Evolutionary conservation across 2,888 invertebrate genomes (phyloP), one percentile per base, ranked within the genome.

Genomic region (Noctua fimbriata): DNA sequence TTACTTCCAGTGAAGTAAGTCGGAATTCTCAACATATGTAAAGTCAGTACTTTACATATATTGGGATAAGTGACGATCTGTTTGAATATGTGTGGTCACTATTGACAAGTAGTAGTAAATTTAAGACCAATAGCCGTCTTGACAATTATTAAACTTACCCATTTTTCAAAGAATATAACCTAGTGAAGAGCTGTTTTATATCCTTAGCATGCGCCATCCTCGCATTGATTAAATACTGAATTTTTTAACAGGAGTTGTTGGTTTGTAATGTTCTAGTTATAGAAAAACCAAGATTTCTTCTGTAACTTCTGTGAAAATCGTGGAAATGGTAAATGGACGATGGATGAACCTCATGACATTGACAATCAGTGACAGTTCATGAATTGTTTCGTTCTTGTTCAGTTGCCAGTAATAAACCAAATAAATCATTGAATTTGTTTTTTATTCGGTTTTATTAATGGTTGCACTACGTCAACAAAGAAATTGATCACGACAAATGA

Each of bases 161-260:
- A 94, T 96, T 96, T 93, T 96, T 97, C 89, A 95, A 87, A 88
- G 95, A 94, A 94, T 94, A 95, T 95, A 97, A 95, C 95, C 97
- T 96, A 93, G 93, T 93, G 92, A 96, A 93, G 60, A 97, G 89
- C 89, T 94, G 91, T 94, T 95, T 97, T 89, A 96, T 93, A 84
- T 97, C 97, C 75, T 95, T 92, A 85, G 96, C 93, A 91, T 97
- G 97, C 88, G 97, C 94, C 97, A 97, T 97, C 81, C 86, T 93
- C 72, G 73, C 82, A 73, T 66, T 36, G 69, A 86, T 70, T 73
- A 58, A 49, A 72, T 69, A 72, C 76, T 21, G 65, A 67, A 69
- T 84, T 75, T 41, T 76, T 44, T 21, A 65, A 18, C 52, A 74
- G 49, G 67, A 52, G 36, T 73, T 75, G 0, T 63, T 52, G 18